phyloP scores from a whole-genome alignment of 2,113 vertebrate genomes.

The Vidua macroura region DNA sequence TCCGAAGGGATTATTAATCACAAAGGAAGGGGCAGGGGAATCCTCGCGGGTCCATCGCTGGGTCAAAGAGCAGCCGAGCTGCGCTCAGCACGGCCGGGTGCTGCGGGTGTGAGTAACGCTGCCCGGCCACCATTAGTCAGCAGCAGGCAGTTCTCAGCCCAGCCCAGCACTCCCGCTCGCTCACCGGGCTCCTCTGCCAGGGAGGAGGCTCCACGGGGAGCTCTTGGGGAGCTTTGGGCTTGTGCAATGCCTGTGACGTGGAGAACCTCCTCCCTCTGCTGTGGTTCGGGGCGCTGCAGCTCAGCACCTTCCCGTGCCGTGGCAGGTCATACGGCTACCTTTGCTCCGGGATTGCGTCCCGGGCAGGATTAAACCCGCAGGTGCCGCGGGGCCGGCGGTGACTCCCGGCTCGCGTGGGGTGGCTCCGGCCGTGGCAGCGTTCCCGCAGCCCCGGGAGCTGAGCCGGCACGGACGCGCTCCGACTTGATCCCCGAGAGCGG shows the following conservation, averaged over 20 bases:
- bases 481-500: background rate
- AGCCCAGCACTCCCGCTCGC: background rate
- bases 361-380: background rate
- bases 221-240: background rate
- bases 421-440: background rate
- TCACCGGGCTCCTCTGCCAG: background rate
- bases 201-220: background rate
- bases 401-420: background rate
- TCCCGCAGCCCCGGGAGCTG: fast-evolving
- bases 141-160: background rate
- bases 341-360: fast-evolving
- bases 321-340: fast-evolving
- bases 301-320: fast-evolving
- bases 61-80: background rate
- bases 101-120: background rate
- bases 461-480: background rate
- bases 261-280: background rate
- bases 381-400: background rate
- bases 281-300: fast-evolving
- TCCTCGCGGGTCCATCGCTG: fast-evolving
- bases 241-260: background rate
- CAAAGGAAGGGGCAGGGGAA: background rate
- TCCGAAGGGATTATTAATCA: background rate
- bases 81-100: fast-evolving
- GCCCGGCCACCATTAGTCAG: background rate